Evolutionary conservation across 2,888 invertebrate genomes (phyloP).

Genomic region (Drosophila niveifrons): DNA sequence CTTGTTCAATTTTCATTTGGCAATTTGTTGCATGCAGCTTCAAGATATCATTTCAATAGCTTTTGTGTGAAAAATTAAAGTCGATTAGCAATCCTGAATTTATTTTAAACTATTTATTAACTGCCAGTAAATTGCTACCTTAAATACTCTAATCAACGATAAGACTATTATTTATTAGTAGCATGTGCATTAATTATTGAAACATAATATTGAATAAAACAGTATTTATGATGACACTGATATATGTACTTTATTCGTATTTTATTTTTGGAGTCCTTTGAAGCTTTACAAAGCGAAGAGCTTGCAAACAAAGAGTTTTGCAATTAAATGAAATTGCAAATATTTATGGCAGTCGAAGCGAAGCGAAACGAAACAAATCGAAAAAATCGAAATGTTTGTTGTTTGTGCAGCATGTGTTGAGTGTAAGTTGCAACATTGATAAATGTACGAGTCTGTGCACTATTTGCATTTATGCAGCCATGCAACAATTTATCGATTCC

Average conservation of each 20-base stretch:
- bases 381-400: conserved; percentile 25
- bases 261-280: conserved; percentile 10
- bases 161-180: not conserved
- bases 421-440: conserved; percentile 36
- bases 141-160: not conserved
- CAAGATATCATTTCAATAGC: conserved; percentile 1
- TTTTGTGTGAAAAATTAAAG: not conserved
- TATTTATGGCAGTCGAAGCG: conserved; percentile 31
- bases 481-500: conserved; percentile 69
- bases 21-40: conserved; percentile 2
- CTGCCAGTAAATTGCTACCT: not conserved
- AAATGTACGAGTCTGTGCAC: conserved; percentile 32
- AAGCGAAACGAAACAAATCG: conserved; percentile 5
- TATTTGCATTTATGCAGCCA: conserved; percentile 57
- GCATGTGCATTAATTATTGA: not conserved
- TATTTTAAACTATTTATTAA: conserved; percentile 13
- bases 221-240: conserved; percentile 1
- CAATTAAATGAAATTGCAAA: conserved; percentile 44
- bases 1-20: conserved; percentile 8
- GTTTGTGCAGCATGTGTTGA: conserved; percentile 15
- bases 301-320: conserved; percentile 18
- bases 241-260: conserved; percentile 3
- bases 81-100: not conserved
- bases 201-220: not conserved
- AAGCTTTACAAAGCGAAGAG: conserved; percentile 4